Percentiles rank a stretch among this genome's conserved stretches.
phyloP scores from a whole-genome alignment of 2,888 invertebrate species.

The Apantesis nais region DNA sequence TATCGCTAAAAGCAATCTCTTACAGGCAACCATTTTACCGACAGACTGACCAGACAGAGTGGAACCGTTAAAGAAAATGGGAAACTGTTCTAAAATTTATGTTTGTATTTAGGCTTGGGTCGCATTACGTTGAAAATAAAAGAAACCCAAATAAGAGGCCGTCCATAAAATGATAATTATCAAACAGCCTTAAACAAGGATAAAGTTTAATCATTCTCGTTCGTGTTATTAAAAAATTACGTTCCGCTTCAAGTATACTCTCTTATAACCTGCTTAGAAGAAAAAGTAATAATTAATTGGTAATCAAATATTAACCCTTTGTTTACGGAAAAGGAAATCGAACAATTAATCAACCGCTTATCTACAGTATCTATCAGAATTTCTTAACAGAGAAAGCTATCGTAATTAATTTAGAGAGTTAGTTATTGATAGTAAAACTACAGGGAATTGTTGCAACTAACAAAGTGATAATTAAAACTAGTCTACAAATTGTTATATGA shows the following conservation, averaged over 20 bases:
- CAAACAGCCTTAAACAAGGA: no score
- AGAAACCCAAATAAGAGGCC: not conserved
- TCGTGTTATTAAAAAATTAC: not conserved
- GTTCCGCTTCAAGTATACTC: not conserved
- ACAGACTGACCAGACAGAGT: not conserved
- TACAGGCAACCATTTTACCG: not conserved
- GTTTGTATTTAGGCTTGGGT: no score
- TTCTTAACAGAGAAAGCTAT: conserved; percentile 10
- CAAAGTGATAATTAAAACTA: conserved; percentile 45
- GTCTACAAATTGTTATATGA: conserved; percentile 31
- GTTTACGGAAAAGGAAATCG: not conserved
- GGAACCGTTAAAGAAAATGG: not conserved
- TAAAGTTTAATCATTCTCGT: no score
- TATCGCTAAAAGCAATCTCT: no score
- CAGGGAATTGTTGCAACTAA: conserved; percentile 20
- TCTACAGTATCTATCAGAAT: not conserved
- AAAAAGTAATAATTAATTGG: not conserved
- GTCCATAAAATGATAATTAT: no score
- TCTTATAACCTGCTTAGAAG: not conserved
- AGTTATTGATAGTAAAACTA: conserved; percentile 22
- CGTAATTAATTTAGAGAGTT: conserved; percentile 33
- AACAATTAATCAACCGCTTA: not conserved
- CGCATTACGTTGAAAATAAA: not conserved
- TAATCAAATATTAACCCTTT: not conserved
- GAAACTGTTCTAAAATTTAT: no score